A percentile compares a stretch with the other conserved stretches of the same genome.
phyloP scores from a whole-genome alignment of 1,140 invertebrate species.

The Mercenaria mercenaria region DNA sequence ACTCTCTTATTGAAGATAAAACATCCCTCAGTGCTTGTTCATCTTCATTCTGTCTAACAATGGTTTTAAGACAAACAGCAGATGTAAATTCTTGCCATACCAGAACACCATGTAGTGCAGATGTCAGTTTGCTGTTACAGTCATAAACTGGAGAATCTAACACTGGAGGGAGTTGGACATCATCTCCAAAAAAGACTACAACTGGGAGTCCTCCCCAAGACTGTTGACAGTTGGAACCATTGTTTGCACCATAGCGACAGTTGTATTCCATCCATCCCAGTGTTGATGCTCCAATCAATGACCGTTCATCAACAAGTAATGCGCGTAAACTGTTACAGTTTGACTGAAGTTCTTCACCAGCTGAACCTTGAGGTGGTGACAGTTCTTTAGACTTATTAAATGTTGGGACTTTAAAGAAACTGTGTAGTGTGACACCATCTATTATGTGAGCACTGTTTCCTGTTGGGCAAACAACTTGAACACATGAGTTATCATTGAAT shows the following conservation, averaged over 20 bases:
- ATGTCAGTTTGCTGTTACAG: slow-evolving; percentile 12
- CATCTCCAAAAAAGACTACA: slow-evolving; percentile 71
- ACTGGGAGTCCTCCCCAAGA: slow-evolving; percentile 68
- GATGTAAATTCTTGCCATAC: slow-evolving; percentile 61
- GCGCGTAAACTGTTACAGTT: slow-evolving; percentile 59
- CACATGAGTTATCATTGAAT: too few species aligned
- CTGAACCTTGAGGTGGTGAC: too few species aligned
- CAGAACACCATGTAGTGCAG: slow-evolving; percentile 63
- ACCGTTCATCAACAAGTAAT: slow-evolving; percentile 68
- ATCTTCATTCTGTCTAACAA: slow-evolving; percentile 49
- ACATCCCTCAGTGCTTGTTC: slow-evolving; percentile 57
- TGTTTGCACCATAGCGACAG: background rate
- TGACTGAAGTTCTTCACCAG: too few species aligned
- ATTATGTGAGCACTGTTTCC: too few species aligned
- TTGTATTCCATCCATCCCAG: too few species aligned
- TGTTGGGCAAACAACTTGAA: too few species aligned
- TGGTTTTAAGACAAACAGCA: slow-evolving; percentile 57
- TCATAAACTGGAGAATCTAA: slow-evolving; percentile 65
- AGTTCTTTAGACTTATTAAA: too few species aligned
- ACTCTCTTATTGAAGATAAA: slow-evolving; percentile 44
- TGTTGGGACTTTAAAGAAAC: slow-evolving; percentile 66
- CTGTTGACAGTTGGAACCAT: slow-evolving; percentile 19
- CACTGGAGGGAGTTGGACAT: slow-evolving; percentile 72
- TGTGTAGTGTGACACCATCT: slow-evolving; percentile 61
- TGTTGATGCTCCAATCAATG: too few species aligned